Evolutionary conservation across 2,113 vertebrate genomes (phyloP).

Genomic region (Bos indicus): DNA sequence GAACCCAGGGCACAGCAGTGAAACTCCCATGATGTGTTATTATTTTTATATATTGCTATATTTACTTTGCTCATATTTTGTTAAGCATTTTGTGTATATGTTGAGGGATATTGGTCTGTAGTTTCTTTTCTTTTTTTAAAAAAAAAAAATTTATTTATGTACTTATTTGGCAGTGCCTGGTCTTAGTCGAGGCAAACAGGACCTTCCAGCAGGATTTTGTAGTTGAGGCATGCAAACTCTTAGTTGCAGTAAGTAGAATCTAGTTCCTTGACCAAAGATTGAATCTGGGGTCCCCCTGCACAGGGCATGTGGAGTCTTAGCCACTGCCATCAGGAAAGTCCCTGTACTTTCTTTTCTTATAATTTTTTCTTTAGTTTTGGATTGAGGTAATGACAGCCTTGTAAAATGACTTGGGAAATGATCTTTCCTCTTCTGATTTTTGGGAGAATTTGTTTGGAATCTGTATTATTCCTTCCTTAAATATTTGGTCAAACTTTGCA

Average conservation of each 20-base stretch:
- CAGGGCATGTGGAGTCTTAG: background rate
- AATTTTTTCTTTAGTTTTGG: background rate
- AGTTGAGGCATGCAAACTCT: background rate
- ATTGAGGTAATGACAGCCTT: background rate
- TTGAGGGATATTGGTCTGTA: background rate
- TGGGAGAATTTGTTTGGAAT: background rate
- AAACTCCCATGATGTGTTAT: background rate
- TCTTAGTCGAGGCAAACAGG: background rate
- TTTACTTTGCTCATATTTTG: background rate
- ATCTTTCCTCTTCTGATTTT: background rate
- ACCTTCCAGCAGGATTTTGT: background rate
- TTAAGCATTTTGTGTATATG: background rate
- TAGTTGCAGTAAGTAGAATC: background rate
- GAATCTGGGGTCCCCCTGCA: background rate
- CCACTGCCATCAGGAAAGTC: background rate
- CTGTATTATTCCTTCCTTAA: background rate
- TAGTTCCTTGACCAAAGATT: background rate
- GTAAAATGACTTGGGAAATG: background rate
- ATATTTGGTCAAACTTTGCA: background rate
- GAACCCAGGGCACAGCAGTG: background rate
- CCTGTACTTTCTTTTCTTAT: background rate
- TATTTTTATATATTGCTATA: background rate
- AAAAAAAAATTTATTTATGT: background rate
- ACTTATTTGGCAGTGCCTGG: background rate
- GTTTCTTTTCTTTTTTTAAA: background rate